A percentile compares a stretch with the other conserved stretches of the same genome.
Evolutionary conservation across 2,797 vertebrate species (phyloP).

Genomic region (Tenualosa thibaudeaui): DNA sequence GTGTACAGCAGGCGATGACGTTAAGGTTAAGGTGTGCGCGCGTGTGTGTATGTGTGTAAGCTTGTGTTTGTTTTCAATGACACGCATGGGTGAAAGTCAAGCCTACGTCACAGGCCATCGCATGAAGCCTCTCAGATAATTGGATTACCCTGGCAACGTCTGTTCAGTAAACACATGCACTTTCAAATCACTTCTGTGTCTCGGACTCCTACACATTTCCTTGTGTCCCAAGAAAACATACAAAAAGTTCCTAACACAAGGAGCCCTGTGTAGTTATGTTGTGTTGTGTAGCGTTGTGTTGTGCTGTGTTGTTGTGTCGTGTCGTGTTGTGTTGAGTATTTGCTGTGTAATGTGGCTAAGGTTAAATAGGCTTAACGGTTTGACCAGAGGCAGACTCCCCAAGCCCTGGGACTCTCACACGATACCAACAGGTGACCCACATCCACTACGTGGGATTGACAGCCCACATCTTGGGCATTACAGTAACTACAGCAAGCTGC

Average conservation of each 20-base stretch:
- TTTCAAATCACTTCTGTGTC: background rate
- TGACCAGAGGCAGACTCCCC: background rate
- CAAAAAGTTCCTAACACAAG: too few relatives aligned
- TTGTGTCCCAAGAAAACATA: background rate
- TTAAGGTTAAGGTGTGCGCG: constrained; percentile 17
- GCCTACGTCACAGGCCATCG: background rate
- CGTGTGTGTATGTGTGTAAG: background rate
- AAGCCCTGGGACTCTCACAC: background rate
- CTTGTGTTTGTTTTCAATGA: background rate
- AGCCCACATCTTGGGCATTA: background rate
- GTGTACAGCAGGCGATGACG: too few relatives aligned
- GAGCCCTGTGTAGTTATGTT: too few relatives aligned
- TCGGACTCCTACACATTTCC: background rate
- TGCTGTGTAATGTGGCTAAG: background rate
- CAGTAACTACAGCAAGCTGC: background rate
- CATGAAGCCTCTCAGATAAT: background rate
- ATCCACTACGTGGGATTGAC: background rate
- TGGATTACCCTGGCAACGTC: background rate
- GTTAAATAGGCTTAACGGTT: background rate
- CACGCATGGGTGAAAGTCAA: background rate
- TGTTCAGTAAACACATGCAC: background rate
- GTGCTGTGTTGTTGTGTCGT: background rate
- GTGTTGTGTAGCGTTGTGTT: too few relatives aligned
- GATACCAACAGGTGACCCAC: background rate
- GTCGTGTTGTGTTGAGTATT: background rate